Conservation (phyloP, 1,140 invertebrate species). For the Prorops nasuta region DNA sequence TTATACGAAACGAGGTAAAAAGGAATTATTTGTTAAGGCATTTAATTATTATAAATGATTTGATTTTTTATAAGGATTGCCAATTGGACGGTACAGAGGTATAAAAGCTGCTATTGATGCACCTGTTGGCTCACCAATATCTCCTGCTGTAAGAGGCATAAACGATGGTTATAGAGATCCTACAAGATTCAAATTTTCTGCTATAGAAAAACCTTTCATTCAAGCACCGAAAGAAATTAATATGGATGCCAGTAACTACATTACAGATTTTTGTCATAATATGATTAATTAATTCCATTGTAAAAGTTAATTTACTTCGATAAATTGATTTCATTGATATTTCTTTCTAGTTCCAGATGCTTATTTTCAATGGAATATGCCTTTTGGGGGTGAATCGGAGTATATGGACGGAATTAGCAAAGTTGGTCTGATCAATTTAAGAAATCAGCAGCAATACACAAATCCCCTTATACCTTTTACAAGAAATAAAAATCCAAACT, state of each 20-base stretch:
- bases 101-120: conserved; percentile 51
- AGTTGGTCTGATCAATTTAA: conserved; percentile 58
- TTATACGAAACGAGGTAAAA: conserved; percentile 58
- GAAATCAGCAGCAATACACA: conserved; percentile 60
- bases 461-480: conserved; percentile 48
- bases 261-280: background rate
- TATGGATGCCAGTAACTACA: conserved; percentile 39
- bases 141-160: conserved; percentile 37
- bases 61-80: conserved; percentile 32
- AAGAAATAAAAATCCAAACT: background rate
- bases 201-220: conserved; percentile 42
- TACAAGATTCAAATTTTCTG: conserved; percentile 46
- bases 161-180: conserved; percentile 52
- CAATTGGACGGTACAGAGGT: conserved; percentile 41
- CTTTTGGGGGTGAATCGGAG: conserved; percentile 59
- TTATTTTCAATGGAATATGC: conserved; percentile 54
- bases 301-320: conserved; percentile 15
- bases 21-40: background rate
- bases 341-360: conserved; percentile 51
- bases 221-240: conserved; percentile 44
- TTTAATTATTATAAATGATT: conserved; percentile 1
- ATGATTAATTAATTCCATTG: background rate
- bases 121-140: conserved; percentile 46
- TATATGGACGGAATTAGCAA: conserved; percentile 62
- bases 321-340: too few species aligned